Evolutionary conservation across 2,113 vertebrate genomes (phyloP), one percentile per base, ranked within the genome.

Genomic region (Thalassoma bifasciatum): DNA sequence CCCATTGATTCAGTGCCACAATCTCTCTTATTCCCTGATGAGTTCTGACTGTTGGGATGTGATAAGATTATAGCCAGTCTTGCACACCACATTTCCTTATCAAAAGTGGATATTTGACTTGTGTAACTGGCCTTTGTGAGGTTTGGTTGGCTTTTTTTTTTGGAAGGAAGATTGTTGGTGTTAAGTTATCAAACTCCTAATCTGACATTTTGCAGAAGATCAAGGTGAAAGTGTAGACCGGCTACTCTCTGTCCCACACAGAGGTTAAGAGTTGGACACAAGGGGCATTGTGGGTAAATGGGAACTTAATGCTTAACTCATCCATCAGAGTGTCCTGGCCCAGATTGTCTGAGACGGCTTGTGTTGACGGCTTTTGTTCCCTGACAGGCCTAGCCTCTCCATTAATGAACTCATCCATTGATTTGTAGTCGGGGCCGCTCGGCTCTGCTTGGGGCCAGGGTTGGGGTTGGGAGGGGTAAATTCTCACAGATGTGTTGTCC

Each of bases 381-480:
- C 75, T 42, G 64, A 78, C 74, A 51, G 60, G 50, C 77, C 49
- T 30, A 54, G 77, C 67, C 75, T 91, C 90, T 86, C 86, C 88
- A 88, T 89, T 94, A 93, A 93, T 93, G 90, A 93, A 92, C 86
- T 92, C 86, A 46, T 1, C 54, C 81, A 87, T 88, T 93, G 90
- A 91, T 91, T 91, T 86, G 86, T 81, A 78, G 88, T 77, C 57
- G 21, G 5, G 26, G 42, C 78, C 85, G 40, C 82, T 83, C 8
- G 17, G 62, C 56, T 46, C 24, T 70, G 61, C 53, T 68, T 42
- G 69, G 63, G 72, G 68, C 22, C 54, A 14, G 59, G 7, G 75
- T 49, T 36, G 42, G 37, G 44, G 30, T 37, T 30, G 66, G 69
- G 57, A 66, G 69, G 77, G 40, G 19, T 24, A 68, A 56, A 42